Evolutionary conservation across 2,888 invertebrate species (phyloP), one percentile per base, ranked within the genome.

Genomic region (Nomada flava): DNA sequence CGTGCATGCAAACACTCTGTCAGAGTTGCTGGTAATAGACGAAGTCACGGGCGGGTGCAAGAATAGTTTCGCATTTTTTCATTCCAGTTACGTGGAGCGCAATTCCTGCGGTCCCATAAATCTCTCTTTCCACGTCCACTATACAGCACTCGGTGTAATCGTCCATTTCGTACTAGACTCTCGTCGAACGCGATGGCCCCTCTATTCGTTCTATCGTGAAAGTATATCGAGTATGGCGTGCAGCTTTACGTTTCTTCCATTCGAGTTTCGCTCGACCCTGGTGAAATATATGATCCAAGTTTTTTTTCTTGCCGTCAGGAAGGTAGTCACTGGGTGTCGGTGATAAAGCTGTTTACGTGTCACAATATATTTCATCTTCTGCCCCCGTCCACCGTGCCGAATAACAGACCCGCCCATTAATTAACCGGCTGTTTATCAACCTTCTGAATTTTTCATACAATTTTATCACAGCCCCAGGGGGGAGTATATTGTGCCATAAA

Each of bases 101-200:
- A 89, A 89, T 89, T 88, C 88, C 88, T 89, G 88, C 83, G 89
- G 86, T 82, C 81, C 82, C 86, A 88, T 89, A 88, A 85, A 88
- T 89, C 89, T 88, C 65, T 65, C 68, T 78, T 70, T 78, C 72
- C 82, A 69, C 64, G 85, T 55, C 77, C 73, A 72, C 83, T 83
- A 67, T 80, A 76, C 82, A 70, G 69, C 57, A 64, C 76, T 75
- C 84, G 79, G 81, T 86, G 86, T 88, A 88, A 88, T 88, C 88
- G 88, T 88, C 88, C 88, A 88, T 88, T 88, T 87, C 82, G 79
- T 78, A 55, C 86, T 83, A 82, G 86, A 78, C 78, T 77, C 86
- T 78, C 80, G 77, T 86, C 87, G 78, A 88, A 83, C 84, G 26
- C 52, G 80, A 77, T 62, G 76, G 71, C 77, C 81, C 82, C 73